Percentiles rank a stretch among this genome's conserved stretches.
These are phyloP conservation scores for Paralvinella palmiformis DNA, from an alignment of 1,140 invertebrate species.

Conservation along the genomic window DNA sequence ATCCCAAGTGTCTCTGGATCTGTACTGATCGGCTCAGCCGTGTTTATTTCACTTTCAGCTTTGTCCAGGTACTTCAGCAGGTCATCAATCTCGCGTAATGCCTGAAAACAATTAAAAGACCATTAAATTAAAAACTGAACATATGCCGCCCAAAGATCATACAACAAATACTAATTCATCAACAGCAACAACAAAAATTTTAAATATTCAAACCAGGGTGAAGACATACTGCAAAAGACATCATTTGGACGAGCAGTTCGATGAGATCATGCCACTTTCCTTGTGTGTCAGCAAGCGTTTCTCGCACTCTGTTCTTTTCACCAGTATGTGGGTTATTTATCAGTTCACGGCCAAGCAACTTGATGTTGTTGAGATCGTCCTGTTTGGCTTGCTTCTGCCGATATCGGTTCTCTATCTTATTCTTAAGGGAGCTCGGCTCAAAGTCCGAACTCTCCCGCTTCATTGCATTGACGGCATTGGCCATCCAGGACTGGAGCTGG, in stretches of 20 bases:
- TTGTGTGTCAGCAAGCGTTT: slow-evolving; percentile 40
- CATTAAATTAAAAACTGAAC: no score
- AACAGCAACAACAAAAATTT: no score
- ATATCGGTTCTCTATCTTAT: slow-evolving; percentile 36
- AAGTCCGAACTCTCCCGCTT: slow-evolving; percentile 22
- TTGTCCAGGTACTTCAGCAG: slow-evolving; percentile 82
- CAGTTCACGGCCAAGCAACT: slow-evolving; percentile 29
- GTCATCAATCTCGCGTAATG: slow-evolving; percentile 52
- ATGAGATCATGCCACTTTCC: slow-evolving; percentile 47
- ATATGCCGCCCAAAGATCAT: no score
- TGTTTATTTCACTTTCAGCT: slow-evolving; percentile 78
- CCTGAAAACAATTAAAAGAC: slow-evolving; percentile 26
- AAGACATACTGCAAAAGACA: slow-evolving; percentile 39
- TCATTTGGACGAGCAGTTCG: slow-evolving; percentile 43
- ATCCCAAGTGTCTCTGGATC: slow-evolving; percentile 82
- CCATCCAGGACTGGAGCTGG: slow-evolving; percentile 36
- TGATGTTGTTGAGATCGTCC: slow-evolving; percentile 36
- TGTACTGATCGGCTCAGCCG: slow-evolving; percentile 82
- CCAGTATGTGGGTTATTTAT: slow-evolving; percentile 34
- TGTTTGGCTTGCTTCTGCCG: slow-evolving; percentile 38
- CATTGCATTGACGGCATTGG: slow-evolving; percentile 31
- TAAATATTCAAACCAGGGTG: no score
- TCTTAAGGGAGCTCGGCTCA: slow-evolving; percentile 6
- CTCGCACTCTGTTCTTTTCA: slow-evolving; percentile 39
- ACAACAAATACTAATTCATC: no score